Conservation (phyloP, 1,140 invertebrate species). For the Dendroctonus valens region DNA sequence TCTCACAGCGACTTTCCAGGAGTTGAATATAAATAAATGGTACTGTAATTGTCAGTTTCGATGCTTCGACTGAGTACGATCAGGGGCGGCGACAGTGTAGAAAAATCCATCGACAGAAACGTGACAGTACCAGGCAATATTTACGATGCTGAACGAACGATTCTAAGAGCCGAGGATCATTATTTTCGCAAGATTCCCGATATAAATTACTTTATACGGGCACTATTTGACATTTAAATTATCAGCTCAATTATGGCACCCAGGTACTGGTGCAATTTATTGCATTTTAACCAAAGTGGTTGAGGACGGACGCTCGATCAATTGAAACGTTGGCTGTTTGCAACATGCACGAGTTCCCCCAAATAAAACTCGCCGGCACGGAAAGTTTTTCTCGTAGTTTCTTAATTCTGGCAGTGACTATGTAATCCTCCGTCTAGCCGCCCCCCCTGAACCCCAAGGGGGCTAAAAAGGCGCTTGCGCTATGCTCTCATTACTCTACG, state of each 20-base stretch:
- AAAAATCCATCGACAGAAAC: too few species aligned
- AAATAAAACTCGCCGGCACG: too few species aligned
- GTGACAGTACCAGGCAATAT: conserved; percentile 3
- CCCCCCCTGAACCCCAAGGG: conserved; percentile 26
- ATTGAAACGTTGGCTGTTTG: too few species aligned
- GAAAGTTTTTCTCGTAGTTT: conserved; percentile 7
- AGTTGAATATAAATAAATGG: too few species aligned
- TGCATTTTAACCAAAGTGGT: conserved; percentile 15
- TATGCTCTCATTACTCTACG: conserved; percentile 51
- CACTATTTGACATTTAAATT: conserved; percentile 35
- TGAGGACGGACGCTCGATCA: background rate
- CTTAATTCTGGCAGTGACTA: conserved; percentile 31
- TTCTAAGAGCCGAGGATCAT: conserved; percentile 20
- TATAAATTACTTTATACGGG: conserved; percentile 36
- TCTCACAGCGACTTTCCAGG: too few species aligned
- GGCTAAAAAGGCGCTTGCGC: conserved; percentile 45
- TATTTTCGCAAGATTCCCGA: conserved; percentile 27
- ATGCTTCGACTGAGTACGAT: too few species aligned
- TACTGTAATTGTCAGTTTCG: too few species aligned
- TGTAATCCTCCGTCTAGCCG: conserved; percentile 31
- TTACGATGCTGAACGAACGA: conserved; percentile 23
- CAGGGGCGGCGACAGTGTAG: too few species aligned
- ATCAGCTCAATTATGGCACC: conserved; percentile 32
- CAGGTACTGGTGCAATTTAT: conserved; percentile 23
- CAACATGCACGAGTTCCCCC: too few species aligned